These are phyloP conservation scores for Microcaecilia unicolor DNA, from an alignment of 2,797 vertebrate genomes.

Conservation along the genomic window DNA sequence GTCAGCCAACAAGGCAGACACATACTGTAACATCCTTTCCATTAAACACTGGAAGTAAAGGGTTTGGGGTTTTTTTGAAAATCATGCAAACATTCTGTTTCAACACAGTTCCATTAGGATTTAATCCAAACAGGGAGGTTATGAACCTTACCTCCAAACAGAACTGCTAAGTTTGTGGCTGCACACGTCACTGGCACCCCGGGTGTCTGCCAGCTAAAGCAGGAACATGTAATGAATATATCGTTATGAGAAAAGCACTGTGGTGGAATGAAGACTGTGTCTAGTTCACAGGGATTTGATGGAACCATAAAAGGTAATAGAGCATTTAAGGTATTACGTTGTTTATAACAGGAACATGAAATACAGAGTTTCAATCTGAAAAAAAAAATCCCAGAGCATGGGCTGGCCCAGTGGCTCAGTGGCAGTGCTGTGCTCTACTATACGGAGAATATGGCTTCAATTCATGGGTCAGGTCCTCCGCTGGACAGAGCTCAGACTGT, in stretches of 20 bases:
- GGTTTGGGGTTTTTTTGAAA: conserved; percentile 12
- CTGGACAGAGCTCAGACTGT: too few species aligned
- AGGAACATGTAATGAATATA: conserved; percentile 36
- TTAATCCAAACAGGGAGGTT: conserved; percentile 24
- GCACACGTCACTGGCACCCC: conserved; percentile 41
- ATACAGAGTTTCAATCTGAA: conserved; percentile 33
- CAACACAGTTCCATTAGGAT: neutral
- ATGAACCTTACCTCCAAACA: conserved; percentile 46
- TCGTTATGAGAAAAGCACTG: conserved; percentile 19
- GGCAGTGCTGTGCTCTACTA: neutral
- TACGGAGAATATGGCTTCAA: neutral
- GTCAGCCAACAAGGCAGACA: conserved; percentile 29
- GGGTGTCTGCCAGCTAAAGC: conserved; percentile 26
- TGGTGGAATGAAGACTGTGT: conserved; percentile 29
- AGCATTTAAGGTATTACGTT: conserved; percentile 49
- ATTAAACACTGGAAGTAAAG: conserved; percentile 19
- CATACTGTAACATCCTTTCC: conserved; percentile 10
- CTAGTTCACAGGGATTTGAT: conserved; percentile 30
- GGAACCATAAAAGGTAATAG: conserved; percentile 63
- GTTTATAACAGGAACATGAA: conserved; percentile 46
- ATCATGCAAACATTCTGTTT: conserved; percentile 26
- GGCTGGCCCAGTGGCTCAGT: too few species aligned
- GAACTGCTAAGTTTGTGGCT: conserved; percentile 39
- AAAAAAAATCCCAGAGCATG: too few species aligned
- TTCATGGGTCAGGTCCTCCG: neutral